Percentiles rank a stretch among this genome's conserved stretches.
Evolutionary conservation across 2,888 invertebrate genomes (phyloP).

Genomic region (Monopis laevigella): DNA sequence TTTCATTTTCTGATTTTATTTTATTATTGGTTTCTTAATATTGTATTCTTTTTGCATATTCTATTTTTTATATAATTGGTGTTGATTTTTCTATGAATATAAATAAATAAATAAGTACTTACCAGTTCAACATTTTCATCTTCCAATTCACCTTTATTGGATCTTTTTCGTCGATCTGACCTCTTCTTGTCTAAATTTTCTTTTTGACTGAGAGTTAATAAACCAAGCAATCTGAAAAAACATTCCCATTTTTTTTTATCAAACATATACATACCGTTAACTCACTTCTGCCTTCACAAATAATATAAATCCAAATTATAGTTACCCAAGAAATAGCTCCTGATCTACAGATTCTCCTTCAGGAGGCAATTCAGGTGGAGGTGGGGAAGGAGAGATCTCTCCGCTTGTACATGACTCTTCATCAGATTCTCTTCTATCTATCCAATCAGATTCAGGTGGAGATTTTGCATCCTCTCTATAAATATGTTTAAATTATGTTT

Average conservation of each 20-base stretch:
- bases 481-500: no score
- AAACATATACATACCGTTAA: neutral
- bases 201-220: slow-evolving; percentile 47
- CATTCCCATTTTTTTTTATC: neutral
- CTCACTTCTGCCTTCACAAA: neutral
- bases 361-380: slow-evolving; percentile 46
- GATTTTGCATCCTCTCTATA: neutral
- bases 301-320: neutral
- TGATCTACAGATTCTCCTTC: slow-evolving; percentile 41
- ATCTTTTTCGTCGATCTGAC: slow-evolving; percentile 49
- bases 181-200: slow-evolving; percentile 47
- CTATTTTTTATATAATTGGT: no score
- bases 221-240: slow-evolving; percentile 44
- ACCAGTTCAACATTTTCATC: slow-evolving; percentile 47
- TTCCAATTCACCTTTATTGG: slow-evolving; percentile 48
- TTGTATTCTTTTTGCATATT: no score
- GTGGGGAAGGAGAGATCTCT: slow-evolving; percentile 43
- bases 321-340: slow-evolving; percentile 52
- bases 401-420: slow-evolving; percentile 35
- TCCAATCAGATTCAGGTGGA: slow-evolving; percentile 18
- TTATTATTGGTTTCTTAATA: no score
- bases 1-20: no score
- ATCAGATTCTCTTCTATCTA: slow-evolving; percentile 31
- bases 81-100: no score
- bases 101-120: no score